A percentile compares a stretch with the other conserved stretches of the same genome.
Conservation (phyloP, 2,113 vertebrate genomes). For the Pollimyrus isidori region DNA sequence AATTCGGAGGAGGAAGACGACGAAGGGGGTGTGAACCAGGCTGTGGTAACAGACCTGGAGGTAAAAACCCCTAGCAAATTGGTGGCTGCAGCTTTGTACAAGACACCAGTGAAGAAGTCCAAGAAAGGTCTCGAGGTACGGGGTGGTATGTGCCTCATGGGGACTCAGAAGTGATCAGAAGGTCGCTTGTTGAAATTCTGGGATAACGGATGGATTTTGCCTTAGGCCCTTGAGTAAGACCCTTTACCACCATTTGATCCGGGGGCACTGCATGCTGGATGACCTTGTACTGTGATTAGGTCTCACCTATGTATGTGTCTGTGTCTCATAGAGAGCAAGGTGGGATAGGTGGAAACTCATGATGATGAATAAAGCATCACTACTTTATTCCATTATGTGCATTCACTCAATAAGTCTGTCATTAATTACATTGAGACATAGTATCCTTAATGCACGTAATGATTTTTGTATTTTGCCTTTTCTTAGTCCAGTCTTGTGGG, state of each 20-base stretch:
- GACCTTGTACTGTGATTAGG: neutral
- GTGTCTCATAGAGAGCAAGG: neutral
- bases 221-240: neutral
- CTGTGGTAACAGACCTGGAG: constrained; percentile 13
- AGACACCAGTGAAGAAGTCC: constrained; percentile 61
- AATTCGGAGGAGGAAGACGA: constrained; percentile 60
- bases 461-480: neutral
- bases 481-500: constrained; percentile 73
- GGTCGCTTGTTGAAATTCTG: neutral
- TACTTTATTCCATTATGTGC: neutral
- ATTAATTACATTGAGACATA: neutral
- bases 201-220: neutral
- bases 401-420: neutral
- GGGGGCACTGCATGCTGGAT: neutral
- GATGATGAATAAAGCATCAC: neutral
- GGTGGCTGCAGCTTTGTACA: constrained; percentile 50
- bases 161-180: neutral
- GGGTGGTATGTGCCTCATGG: neutral
- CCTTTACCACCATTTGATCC: neutral
- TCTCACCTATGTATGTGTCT: neutral
- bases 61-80: constrained; percentile 50
- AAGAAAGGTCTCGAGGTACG: constrained; percentile 56
- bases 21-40: constrained; percentile 38
- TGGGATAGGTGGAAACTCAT: neutral
- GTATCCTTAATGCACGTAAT: neutral